Evolutionary conservation across 1,140 invertebrate genomes (phyloP).

Genomic region (Drosophila prosaltans): DNA sequence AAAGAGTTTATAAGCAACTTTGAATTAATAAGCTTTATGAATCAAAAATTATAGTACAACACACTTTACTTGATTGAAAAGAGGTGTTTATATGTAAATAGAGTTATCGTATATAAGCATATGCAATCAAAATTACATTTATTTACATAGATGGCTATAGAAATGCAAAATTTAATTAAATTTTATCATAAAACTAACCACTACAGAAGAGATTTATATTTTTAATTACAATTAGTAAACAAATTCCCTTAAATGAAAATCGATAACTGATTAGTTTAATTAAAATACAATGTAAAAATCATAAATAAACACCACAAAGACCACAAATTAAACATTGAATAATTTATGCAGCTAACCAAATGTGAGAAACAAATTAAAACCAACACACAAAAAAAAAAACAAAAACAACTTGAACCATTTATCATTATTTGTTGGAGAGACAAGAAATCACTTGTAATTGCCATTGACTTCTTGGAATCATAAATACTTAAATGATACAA

Average conservation of each 20-base stretch:
- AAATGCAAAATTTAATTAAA: no score
- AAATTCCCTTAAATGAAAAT: neutral
- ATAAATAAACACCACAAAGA: neutral
- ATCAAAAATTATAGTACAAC: no score
- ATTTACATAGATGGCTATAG: no score
- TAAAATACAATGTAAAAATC: neutral
- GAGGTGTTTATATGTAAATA: no score
- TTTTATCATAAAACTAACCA: no score
- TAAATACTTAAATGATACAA: neutral
- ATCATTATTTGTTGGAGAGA: neutral
- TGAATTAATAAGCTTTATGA: no score
- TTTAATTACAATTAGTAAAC: neutral
- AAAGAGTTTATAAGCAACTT: no score
- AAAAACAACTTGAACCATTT: neutral
- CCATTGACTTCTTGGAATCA: conserved; percentile 8
- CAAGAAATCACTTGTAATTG: conserved; percentile 8
- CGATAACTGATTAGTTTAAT: conserved; percentile 3
- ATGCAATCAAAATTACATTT: no score
- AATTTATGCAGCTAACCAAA: neutral
- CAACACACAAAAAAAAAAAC: neutral
- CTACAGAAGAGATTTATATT: no score
- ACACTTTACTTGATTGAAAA: no score
- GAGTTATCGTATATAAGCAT: no score
- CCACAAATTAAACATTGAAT: conserved; percentile 3
- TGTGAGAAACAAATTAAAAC: neutral